Percentiles rank a stretch among this genome's conserved stretches.
Evolutionary conservation across 2,113 vertebrate genomes (phyloP).

Genomic region (Myotis lucifugus): DNA sequence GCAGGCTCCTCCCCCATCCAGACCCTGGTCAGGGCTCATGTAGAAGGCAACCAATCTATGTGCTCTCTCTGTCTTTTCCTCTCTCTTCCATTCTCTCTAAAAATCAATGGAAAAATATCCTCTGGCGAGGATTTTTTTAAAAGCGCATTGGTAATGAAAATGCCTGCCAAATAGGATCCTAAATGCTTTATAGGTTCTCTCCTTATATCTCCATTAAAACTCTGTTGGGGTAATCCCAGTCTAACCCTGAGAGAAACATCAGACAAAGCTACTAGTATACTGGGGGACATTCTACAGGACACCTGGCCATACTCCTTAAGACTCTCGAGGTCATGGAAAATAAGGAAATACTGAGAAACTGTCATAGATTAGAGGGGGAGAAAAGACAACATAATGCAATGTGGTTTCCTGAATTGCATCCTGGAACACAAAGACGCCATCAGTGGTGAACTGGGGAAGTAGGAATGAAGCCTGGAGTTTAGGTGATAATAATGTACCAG

Average conservation of each 20-base stretch:
- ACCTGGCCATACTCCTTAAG: not conserved
- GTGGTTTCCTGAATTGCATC: not conserved
- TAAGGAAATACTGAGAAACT: not conserved
- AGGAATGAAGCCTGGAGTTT: not conserved
- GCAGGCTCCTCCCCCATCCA: too few relatives aligned
- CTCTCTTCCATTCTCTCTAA: too few relatives aligned
- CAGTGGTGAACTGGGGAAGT: not conserved
- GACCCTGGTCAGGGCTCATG: too few relatives aligned
- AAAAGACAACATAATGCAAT: not conserved
- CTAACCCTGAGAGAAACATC: not conserved
- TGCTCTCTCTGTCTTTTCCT: too few relatives aligned
- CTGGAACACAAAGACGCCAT: not conserved
- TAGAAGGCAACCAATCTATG: too few relatives aligned
- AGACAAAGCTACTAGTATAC: not conserved
- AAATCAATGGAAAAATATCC: too few relatives aligned
- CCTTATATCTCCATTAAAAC: not conserved
- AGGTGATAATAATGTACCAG: not conserved
- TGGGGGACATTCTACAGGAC: not conserved
- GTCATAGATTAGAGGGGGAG: not conserved
- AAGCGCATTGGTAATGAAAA: not conserved
- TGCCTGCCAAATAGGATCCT: not conserved
- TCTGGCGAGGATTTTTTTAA: not conserved
- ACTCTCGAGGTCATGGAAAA: not conserved
- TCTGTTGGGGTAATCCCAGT: not conserved
- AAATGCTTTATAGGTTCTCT: not conserved